Percentiles rank a stretch among this genome's conserved stretches.
These are phyloP conservation scores for Liodrosophila aerea DNA, from an alignment of 2,888 invertebrate genomes.

Conservation along the genomic window DNA sequence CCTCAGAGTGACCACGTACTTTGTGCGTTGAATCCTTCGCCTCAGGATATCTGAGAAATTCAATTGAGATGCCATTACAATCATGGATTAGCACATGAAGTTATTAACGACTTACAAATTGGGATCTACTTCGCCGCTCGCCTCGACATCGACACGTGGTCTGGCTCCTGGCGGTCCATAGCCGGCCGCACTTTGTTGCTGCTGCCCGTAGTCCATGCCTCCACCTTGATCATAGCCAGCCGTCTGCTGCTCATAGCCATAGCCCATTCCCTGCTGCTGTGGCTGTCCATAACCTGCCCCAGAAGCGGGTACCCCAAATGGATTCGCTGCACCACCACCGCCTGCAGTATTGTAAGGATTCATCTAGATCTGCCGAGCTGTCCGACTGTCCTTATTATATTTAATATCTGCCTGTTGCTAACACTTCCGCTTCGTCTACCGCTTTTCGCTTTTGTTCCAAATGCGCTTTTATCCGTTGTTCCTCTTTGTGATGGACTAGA, in stretches of 20 bases:
- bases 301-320: conserved; percentile 72
- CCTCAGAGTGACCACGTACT: conserved; percentile 92
- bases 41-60: conserved; percentile 88
- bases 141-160: conserved; percentile 92
- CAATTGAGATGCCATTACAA: neutral
- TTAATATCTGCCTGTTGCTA: conserved; percentile 7
- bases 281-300: conserved; percentile 67
- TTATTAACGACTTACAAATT: conserved; percentile 84
- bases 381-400: conserved; percentile 6
- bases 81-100: too few species aligned
- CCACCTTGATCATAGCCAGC: conserved; percentile 69
- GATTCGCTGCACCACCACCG: conserved; percentile 69
- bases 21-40: conserved; percentile 95
- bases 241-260: conserved; percentile 75
- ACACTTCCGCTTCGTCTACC: conserved; percentile 17
- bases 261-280: conserved; percentile 64
- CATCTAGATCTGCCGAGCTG: conserved; percentile 38
- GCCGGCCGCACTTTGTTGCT: conserved; percentile 56
- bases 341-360: conserved; percentile 60
- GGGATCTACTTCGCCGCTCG: conserved; percentile 93
- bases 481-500: conserved; percentile 25
- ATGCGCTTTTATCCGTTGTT: conserved; percentile 30
- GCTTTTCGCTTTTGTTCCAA: conserved; percentile 28
- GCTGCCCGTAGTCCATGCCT: conserved; percentile 59
- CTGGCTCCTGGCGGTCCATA: conserved; percentile 82